Base-by-base conservation (phyloP, 2,113 vertebrate genomes). In the Nerophis ophidion region DNA sequence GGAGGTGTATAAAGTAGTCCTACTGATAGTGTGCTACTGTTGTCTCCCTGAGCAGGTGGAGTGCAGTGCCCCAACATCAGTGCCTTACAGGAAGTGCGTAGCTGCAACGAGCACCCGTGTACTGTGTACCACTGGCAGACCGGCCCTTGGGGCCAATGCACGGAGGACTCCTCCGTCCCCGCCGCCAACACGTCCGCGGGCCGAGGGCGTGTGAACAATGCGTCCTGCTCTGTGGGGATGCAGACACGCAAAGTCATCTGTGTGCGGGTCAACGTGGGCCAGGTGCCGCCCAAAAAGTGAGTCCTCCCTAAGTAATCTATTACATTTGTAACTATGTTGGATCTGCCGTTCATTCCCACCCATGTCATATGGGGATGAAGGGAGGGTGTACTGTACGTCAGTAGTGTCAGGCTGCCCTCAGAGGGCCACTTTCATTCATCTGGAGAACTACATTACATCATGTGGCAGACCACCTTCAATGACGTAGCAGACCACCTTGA, bases 101-200 rank as follows among this genome's bases (percentile, higher is more conserved):
- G 83, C 90, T 99, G 97, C 79, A 99, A 98, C 0, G 93, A 96
- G 14, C 94, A 99, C 78, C 92, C 97, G 0, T 99, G 97, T 74
- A 98, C 96, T 0, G 95, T 99, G 49, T 98, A 98, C 83, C 95
- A 99, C 66, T 99, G 97, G 97, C 97, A 99, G 81, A 96, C 94
- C 0, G 93, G 95, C 12, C 70, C 89, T 0, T 99, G 95, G 96
- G 97, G 95, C 10, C 95, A 91, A 72, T 99, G 97, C 88, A 94
- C 94, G 5, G 97, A 99, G 75, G 97, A 99, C 80, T 87, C 90
- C 0, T 95, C 95, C 15, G 90, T 94, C 38, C 93, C 92, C 0
- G 79, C 91, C 48, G 89, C 92, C 85, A 98, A 99, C 80, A 83
- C 90, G 12, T 92, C 93, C 11, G 59, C 84, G 40, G 63, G 66